Percentiles rank a stretch among this genome's conserved stretches.
These are phyloP conservation scores for Herminia tarsipennalis DNA, from an alignment of 2,888 invertebrate genomes.

Conservation along the genomic window DNA sequence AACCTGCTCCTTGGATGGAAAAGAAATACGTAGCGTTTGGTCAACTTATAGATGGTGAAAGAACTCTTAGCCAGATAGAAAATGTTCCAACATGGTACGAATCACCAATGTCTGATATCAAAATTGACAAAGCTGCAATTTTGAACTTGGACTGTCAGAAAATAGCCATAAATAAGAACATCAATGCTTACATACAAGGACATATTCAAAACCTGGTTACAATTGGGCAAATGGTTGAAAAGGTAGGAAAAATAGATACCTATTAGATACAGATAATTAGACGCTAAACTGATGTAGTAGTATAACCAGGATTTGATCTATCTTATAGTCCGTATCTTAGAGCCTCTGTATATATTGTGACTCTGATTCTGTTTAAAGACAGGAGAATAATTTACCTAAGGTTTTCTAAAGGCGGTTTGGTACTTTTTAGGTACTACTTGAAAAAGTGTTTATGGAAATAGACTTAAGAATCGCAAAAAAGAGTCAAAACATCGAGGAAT, in stretches of 20 bases:
- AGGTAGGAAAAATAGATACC: no score
- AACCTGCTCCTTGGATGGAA: conserved; percentile 90
- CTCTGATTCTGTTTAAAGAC: no score
- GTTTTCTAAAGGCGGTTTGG: no score
- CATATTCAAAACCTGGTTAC: conserved; percentile 69
- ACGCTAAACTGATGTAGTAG: no score
- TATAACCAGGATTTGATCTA: no score
- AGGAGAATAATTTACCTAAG: no score
- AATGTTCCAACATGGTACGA: conserved; percentile 87
- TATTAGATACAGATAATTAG: no score
- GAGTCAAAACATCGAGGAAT: background rate
- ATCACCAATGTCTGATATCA: conserved; percentile 73
- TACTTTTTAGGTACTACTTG: conserved; percentile 3
- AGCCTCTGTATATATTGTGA: no score
- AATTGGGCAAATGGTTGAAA: conserved; percentile 57
- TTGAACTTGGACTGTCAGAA: conserved; percentile 70
- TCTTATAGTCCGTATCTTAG: no score
- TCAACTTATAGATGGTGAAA: conserved; percentile 88
- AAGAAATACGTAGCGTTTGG: conserved; percentile 90
- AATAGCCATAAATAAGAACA: conserved; percentile 61
- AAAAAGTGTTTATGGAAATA: conserved; percentile 3
- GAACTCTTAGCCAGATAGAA: conserved; percentile 87
- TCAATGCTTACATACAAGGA: conserved; percentile 61
- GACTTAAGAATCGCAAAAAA: background rate
- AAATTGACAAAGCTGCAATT: conserved; percentile 63